Percentiles rank a stretch among this genome's conserved stretches.
Evolutionary conservation across 2,888 invertebrate genomes (phyloP).

Genomic region (Thyatira batis): DNA sequence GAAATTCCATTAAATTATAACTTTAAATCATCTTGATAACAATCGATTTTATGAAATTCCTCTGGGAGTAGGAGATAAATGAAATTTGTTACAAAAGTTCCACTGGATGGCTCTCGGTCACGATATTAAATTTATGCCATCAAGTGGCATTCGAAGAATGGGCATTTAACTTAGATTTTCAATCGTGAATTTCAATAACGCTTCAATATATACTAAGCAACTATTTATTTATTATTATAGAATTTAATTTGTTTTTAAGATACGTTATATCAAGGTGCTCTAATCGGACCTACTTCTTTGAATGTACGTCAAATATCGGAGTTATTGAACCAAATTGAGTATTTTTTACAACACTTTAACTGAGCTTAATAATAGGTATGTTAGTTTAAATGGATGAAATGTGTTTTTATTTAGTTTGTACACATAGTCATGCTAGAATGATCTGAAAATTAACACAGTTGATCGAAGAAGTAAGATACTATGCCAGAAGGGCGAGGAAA

Average conservation of each 20-base stretch:
- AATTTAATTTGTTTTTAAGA: conserved; percentile 6
- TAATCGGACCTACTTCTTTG: too few relatives aligned
- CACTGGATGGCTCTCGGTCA: conserved; percentile 65
- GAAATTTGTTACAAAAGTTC: conserved; percentile 80
- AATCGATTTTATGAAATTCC: conserved; percentile 77
- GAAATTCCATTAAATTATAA: conserved; percentile 48
- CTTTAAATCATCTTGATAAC: conserved; percentile 71
- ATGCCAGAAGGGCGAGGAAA: not conserved
- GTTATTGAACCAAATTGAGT: too few relatives aligned
- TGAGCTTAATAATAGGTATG: too few relatives aligned
- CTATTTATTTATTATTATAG: conserved; percentile 11
- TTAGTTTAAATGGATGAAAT: too few relatives aligned
- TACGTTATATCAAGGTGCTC: not conserved
- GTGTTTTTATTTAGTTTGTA: too few relatives aligned
- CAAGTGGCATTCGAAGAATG: conserved; percentile 72
- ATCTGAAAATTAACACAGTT: not conserved
- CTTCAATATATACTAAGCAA: conserved; percentile 35
- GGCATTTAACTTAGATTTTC: conserved; percentile 70
- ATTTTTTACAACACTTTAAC: too few relatives aligned
- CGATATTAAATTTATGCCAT: conserved; percentile 80
- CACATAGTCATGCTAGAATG: not conserved
- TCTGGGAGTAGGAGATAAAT: conserved; percentile 67
- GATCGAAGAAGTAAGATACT: not conserved
- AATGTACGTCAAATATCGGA: too few relatives aligned
- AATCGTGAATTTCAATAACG: conserved; percentile 63